Conservation (phyloP, 2,797 vertebrate genomes). For the Phataginus tetradactyla region DNA sequence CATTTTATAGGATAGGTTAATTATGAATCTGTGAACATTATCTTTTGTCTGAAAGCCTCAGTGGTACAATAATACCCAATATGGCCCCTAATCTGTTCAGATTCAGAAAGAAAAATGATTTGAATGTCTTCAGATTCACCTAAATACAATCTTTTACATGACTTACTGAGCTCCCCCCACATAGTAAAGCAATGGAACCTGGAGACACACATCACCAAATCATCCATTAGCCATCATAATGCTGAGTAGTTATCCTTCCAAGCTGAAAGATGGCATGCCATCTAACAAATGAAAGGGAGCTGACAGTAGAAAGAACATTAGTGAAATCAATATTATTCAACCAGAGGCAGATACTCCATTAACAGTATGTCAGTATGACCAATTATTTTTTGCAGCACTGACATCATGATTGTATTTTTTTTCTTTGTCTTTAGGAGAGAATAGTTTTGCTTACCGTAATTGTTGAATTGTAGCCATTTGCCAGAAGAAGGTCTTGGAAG, state of each 20-base stretch:
- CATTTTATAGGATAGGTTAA: not conserved
- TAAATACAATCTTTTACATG: slow-evolving; percentile 1
- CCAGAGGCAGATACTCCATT: slow-evolving; percentile 84
- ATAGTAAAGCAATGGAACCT: not conserved
- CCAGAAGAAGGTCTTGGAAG: not conserved
- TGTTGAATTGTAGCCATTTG: slow-evolving; percentile 45
- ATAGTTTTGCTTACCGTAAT: slow-evolving; percentile 69
- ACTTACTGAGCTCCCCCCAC: not conserved
- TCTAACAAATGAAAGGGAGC: slow-evolving; percentile 64
- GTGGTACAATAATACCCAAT: not conserved
- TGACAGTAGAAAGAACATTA: slow-evolving; percentile 81
- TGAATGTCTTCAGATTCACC: not conserved
- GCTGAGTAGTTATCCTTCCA: not conserved
- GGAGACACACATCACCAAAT: not conserved
- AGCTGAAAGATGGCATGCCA: slow-evolving; percentile 19
- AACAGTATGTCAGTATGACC: slow-evolving; percentile 69
- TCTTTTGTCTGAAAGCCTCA: not conserved
- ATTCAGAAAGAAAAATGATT: slow-evolving; percentile 12
- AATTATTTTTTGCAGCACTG: slow-evolving; percentile 80
- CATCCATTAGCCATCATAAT: not conserved
- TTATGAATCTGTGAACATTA: not conserved
- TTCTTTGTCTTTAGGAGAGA: slow-evolving; percentile 64
- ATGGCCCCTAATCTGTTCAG: not conserved
- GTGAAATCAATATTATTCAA: slow-evolving; percentile 82
- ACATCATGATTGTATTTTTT: slow-evolving; percentile 69